Conservation (phyloP, 2,113 vertebrate genomes). For the Pao palembangensis region DNA sequence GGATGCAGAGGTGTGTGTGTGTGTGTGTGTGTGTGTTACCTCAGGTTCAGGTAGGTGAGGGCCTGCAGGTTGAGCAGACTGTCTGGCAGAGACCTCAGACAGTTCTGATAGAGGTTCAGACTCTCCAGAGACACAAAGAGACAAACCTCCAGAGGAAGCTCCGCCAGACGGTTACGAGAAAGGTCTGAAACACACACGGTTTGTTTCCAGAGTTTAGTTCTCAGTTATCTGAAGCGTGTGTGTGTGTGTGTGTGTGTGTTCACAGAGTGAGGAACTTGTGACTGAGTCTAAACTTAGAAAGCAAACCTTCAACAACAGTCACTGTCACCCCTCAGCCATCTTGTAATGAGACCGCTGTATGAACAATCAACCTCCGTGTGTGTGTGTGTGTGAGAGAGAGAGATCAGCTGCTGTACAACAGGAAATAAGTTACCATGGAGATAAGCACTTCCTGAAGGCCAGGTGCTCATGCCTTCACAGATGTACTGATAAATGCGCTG, state of each 20-base stretch:
- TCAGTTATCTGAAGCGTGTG: too few relatives aligned
- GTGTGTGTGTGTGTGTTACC: slow-evolving; percentile 70
- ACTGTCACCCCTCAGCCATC: neutral
- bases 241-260: slow-evolving; percentile 1
- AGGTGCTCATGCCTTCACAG: neutral
- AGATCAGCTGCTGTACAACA: neutral
- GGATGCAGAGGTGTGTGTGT: slow-evolving; percentile 8
- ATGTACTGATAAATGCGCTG: neutral
- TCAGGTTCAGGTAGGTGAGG: slow-evolving; percentile 94
- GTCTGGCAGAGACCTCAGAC: slow-evolving; percentile 92
- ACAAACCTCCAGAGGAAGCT: slow-evolving; percentile 89
- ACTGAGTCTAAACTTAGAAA: slow-evolving; percentile 16
- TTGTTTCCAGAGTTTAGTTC: too few relatives aligned
- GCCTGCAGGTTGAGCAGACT: slow-evolving; percentile 88
- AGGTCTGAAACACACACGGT: slow-evolving; percentile 74
- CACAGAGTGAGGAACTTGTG: slow-evolving; percentile 8
- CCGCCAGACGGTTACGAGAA: slow-evolving; percentile 89
- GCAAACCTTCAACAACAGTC: slow-evolving; percentile 4
- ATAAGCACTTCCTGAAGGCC: slow-evolving; percentile 26
- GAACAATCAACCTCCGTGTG: neutral
- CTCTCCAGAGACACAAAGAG: slow-evolving; percentile 93
- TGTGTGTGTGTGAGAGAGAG: neutral
- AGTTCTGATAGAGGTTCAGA: slow-evolving; percentile 97
- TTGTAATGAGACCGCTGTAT: slow-evolving; percentile 1
- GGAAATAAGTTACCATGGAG: slow-evolving; percentile 18